Conservation (phyloP, 1,140 invertebrate species). For the Augochlora pura region DNA sequence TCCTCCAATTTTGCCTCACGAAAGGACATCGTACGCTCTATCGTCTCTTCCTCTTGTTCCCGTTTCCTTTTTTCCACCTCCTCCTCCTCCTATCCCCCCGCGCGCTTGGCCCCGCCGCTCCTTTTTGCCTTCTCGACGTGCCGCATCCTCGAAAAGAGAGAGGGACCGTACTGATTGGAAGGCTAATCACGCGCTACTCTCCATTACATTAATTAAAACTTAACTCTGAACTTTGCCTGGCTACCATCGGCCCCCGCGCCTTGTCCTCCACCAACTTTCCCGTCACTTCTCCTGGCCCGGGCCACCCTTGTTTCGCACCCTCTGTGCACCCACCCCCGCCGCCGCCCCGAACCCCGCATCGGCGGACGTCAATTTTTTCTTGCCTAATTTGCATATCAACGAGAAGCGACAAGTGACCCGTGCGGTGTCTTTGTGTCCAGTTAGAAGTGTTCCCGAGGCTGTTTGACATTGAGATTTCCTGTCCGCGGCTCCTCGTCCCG, state of each 20-base stretch:
- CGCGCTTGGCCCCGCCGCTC: too few relatives aligned
- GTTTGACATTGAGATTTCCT: background rate
- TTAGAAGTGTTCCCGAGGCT: background rate
- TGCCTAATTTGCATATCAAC: slow-evolving; percentile 21
- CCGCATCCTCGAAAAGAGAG: slow-evolving; percentile 40
- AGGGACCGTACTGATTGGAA: slow-evolving; percentile 66
- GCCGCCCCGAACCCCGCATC: background rate
- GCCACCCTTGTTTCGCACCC: slow-evolving; percentile 20
- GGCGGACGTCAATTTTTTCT: slow-evolving; percentile 8
- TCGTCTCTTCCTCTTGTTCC: too few relatives aligned
- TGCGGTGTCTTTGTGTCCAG: background rate
- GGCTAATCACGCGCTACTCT: slow-evolving; percentile 76
- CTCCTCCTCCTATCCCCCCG: too few relatives aligned
- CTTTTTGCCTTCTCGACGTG: background rate
- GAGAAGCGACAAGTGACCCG: background rate
- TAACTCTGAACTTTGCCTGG: slow-evolving; percentile 67
- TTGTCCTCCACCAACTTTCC: slow-evolving; percentile 35
- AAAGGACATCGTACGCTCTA: slow-evolving; percentile 14
- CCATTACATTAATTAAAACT: slow-evolving; percentile 79
- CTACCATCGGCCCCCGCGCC: slow-evolving; percentile 41
- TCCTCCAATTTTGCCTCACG: slow-evolving; percentile 11
- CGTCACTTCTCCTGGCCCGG: background rate
- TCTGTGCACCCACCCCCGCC: background rate
- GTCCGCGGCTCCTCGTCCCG: too few relatives aligned
- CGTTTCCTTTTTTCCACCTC: background rate